A percentile compares a stretch with the other conserved stretches of the same genome.
Conservation (phyloP, 2,888 invertebrate genomes). For the Lathronympha strigana region DNA sequence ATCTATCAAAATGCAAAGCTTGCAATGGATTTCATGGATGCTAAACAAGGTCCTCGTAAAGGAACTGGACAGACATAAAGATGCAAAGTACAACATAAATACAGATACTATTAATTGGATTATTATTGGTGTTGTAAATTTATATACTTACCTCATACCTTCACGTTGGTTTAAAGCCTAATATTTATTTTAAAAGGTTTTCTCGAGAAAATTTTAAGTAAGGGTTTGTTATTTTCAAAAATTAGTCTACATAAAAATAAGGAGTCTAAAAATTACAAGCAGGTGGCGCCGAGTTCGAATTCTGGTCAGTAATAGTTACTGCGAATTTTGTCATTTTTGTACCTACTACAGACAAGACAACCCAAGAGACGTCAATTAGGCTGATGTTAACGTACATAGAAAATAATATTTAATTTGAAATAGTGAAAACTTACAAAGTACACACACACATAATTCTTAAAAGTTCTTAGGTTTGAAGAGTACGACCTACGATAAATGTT, state of each 20-base stretch:
- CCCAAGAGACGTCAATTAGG: too few species aligned
- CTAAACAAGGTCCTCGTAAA: conserved; percentile 16
- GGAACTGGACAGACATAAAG: conserved; percentile 11
- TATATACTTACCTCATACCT: conserved; percentile 6
- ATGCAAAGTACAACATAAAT: conserved; percentile 13
- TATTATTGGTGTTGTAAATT: conserved; percentile 1
- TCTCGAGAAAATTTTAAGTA: background rate
- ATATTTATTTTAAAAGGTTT: background rate
- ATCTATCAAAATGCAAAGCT: conserved; percentile 17
- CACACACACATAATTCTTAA: too few species aligned
- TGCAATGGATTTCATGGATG: conserved; percentile 9
- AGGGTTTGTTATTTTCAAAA: background rate
- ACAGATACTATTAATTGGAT: background rate
- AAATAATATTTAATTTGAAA: too few species aligned
- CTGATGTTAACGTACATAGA: too few species aligned
- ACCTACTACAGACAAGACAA: too few species aligned
- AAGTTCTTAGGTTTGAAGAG: too few species aligned
- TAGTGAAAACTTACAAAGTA: too few species aligned
- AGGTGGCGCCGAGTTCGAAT: too few species aligned
- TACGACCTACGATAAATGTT: too few species aligned
- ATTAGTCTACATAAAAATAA: background rate
- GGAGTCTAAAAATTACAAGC: too few species aligned
- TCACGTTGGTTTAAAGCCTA: background rate
- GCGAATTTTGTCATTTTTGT: too few species aligned
- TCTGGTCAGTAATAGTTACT: too few species aligned